Evolutionary conservation across 2,113 vertebrate genomes (phyloP), one percentile per base, ranked within the genome.

Genomic region (Microcebus griseorufus): DNA sequence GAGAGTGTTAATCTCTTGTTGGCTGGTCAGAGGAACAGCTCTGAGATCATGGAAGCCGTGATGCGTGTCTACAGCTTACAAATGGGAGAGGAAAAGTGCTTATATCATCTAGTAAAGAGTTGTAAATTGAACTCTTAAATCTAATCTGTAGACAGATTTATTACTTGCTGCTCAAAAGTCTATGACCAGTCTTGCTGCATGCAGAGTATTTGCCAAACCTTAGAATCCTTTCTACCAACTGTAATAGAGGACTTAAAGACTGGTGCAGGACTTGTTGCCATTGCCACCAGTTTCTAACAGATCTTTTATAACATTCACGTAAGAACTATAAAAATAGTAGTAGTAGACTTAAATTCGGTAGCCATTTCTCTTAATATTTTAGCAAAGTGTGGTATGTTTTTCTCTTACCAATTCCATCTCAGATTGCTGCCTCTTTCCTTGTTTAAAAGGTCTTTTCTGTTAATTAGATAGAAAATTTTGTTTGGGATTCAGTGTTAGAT

Each of bases 401-500:
- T 84, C 48, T 92, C 20, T 92, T 84, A 69, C 12, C 39, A 51
- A 2, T 90, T 89, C 73, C 78, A 70, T 58, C 58, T 91, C 73
- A 85, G 67, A 22, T 81, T 96, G 75, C 55, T 95, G 58, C 73
- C 58, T 96, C 17, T 39, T 93, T 53, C 25, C 34, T 75, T 37
- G 9, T 73, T 86, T 81, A 75, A 65, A 88, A 78, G 25, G 42
- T 84, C 29, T 70, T 90, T 45, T 90, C 11, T 81, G 22, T 88
- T 86, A 55, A 51, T 86, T 20, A 69, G 34, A 11, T 60, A 72
- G 27, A 82, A 25, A 53, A 70, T 81, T 94, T 96, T 95, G 3
- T 92, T 93, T 88, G 73, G n/a, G 42, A 82, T 96, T 90, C 62
- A 94, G 14, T 94, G 67, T 93, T 94, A 94, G 75, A 25, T 58